A percentile compares a stretch with the other conserved stretches of the same genome.
Conservation (phyloP, 2,797 vertebrate species). For the Phyllotis vaccarum region DNA sequence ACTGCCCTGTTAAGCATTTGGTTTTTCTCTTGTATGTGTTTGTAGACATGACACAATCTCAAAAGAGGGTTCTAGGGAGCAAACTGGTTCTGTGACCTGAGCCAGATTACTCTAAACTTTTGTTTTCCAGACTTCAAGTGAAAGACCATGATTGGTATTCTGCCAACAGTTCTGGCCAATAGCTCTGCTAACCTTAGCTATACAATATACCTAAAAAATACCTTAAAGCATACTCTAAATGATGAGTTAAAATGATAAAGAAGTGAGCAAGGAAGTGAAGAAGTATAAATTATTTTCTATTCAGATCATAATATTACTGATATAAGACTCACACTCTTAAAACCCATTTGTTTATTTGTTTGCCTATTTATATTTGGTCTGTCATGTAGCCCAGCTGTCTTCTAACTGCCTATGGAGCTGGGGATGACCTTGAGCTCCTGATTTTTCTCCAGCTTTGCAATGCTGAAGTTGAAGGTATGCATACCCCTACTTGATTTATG, state of each 20-base stretch:
- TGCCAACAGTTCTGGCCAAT: neutral
- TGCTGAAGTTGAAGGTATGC: neutral
- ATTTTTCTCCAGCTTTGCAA: neutral
- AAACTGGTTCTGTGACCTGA: neutral
- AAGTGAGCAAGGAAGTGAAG: neutral
- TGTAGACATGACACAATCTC: neutral
- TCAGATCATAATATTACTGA: neutral
- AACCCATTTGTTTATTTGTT: neutral
- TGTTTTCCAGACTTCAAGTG: slow-evolving; percentile 3
- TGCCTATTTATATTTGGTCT: neutral
- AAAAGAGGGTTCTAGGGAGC: neutral
- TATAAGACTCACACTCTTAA: neutral
- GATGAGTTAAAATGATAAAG: neutral
- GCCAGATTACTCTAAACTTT: neutral
- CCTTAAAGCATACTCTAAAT: neutral
- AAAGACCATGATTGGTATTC: neutral
- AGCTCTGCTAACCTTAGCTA: neutral
- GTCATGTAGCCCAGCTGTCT: neutral
- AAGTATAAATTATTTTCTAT: neutral
- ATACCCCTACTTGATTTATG: neutral
- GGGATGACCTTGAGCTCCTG: neutral
- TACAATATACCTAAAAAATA: neutral
- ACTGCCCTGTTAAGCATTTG: neutral
- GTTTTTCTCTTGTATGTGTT: neutral
- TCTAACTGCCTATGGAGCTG: neutral